Percentiles rank a stretch among this genome's conserved stretches.
These are phyloP conservation scores for Zaprionus lineosus DNA, from an alignment of 2,888 invertebrate species.

Conservation along the genomic window DNA sequence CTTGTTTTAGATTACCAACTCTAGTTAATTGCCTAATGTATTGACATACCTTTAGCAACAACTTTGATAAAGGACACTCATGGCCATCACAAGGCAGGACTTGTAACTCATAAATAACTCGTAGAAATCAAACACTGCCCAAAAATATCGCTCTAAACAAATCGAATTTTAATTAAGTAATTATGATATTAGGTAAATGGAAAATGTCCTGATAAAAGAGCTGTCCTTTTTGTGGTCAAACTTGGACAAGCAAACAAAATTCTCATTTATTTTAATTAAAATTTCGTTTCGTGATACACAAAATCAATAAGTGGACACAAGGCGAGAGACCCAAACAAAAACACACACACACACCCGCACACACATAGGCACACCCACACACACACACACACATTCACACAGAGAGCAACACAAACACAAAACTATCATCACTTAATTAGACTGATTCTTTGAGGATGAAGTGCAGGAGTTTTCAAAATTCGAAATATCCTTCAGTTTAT, in stretches of 20 bases:
- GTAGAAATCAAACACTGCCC: too few species aligned
- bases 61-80: too few species aligned
- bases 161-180: conserved; percentile 28
- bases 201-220: too few species aligned
- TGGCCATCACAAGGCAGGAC: too few species aligned
- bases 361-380: too few species aligned
- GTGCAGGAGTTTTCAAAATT: background rate
- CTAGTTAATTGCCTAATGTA: too few species aligned
- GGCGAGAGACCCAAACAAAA: background rate
- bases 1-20: too few species aligned
- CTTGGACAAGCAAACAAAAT: conserved; percentile 35
- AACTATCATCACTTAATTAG: conserved; percentile 42
- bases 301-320: conserved; percentile 40
- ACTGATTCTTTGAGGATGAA: conserved; percentile 9
- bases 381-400: background rate
- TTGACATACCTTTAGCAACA: too few species aligned
- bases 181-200: background rate
- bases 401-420: too few species aligned
- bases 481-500: conserved; percentile 24
- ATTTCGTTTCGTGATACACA: conserved; percentile 18
- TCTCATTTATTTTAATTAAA: conserved; percentile 51
- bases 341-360: background rate
- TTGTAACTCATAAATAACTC: too few species aligned
- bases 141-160: too few species aligned
- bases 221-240: conserved; percentile 4